Evolutionary conservation across 2,797 vertebrate genomes (phyloP), one percentile per base, ranked within the genome.

Genomic region (Pangasius krempfi): DNA sequence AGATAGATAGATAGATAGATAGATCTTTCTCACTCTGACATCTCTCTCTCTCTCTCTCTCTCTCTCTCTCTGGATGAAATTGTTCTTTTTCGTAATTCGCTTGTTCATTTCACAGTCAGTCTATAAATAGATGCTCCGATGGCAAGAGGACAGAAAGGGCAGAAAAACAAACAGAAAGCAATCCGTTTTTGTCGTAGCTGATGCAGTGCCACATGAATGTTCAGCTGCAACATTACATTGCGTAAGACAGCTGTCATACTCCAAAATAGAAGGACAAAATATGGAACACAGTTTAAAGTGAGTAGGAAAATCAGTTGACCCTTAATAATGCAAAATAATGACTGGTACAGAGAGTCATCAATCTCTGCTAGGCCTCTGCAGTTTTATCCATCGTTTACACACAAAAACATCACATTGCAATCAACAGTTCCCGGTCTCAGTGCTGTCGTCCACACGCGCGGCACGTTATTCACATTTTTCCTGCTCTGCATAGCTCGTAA

Each of bases 91-190:
- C 27, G 54, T 80, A 64, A 84, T 84, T 86, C 66, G 62, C 62
- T 52, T 83, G 60, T 90, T 90, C 64, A 88, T 90, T 91, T 78
- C 85, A 30, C 86, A 88, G 86, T 81, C 62, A 40, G 33, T 79
- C 89, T 90, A 91, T 90, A 89, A 88, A 89, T 88, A 91, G 86
- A 60, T 5, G 82, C n/a, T 89, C 82, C 83, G 60, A 86, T 58
- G 78, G 64, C 56, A 30, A 75, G 87, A 52, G 64, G 85, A 87
- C 87, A 80, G 80, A 86, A 72, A 72, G 82, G 83, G 79, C 52
- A 78, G 73, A 76, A 62, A 76, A 58, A 68, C 76, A 86, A 66
- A 80, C 70, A 73, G 75, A 82, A 76, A 87, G 70, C 86, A n/a
- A 40, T 81, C 50, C 2, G 58, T 82, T 76, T 68, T 33, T 37